These are phyloP conservation scores for Pogonophryne albipinna DNA, from an alignment of 2,797 vertebrate genomes.

Conservation along the genomic window DNA sequence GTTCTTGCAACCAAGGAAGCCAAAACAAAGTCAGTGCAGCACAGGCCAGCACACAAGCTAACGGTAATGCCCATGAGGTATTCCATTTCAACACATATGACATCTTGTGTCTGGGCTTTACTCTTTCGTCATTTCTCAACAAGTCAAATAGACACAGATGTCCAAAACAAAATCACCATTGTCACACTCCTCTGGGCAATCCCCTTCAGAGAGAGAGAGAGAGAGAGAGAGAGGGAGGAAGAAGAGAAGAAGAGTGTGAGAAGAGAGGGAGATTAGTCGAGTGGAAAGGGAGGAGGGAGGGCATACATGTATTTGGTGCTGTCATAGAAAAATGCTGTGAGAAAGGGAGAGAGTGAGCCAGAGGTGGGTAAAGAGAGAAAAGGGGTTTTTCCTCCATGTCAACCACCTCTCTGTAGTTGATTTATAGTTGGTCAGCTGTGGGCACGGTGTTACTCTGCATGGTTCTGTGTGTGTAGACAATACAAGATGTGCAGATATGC, in stretches of 20 bases:
- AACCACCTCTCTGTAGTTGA: constrained; percentile 47
- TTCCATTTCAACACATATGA: constrained; percentile 74
- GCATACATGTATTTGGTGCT: constrained; percentile 57
- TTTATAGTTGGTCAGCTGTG: constrained; percentile 68
- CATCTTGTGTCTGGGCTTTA: constrained; percentile 65
- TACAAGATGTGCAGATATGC: constrained; percentile 4
- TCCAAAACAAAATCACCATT: constrained; percentile 67
- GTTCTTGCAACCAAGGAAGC: not conserved
- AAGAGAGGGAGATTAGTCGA: constrained; percentile 25
- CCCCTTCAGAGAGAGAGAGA: not conserved
- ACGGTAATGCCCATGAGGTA: constrained; percentile 43
- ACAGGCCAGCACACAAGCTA: constrained; percentile 24
- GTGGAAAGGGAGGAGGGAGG: constrained; percentile 15
- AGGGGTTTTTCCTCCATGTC: constrained; percentile 57
- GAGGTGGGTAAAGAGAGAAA: constrained; percentile 36
- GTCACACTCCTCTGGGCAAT: constrained; percentile 55
- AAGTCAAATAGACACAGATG: constrained; percentile 62
- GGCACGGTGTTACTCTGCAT: constrained; percentile 19
- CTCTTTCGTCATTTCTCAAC: constrained; percentile 57
- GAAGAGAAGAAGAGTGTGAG: constrained; percentile 31
- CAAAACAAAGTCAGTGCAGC: constrained; percentile 10
- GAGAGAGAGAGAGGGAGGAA: constrained; percentile 3
- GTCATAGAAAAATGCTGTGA: constrained; percentile 63
- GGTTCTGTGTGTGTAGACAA: constrained; percentile 14
- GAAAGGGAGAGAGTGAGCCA: constrained; percentile 51